Percentiles rank a stretch among this genome's conserved stretches.
Evolutionary conservation across 2,113 vertebrate genomes (phyloP).

Genomic region (Xenopus tropicalis): DNA sequence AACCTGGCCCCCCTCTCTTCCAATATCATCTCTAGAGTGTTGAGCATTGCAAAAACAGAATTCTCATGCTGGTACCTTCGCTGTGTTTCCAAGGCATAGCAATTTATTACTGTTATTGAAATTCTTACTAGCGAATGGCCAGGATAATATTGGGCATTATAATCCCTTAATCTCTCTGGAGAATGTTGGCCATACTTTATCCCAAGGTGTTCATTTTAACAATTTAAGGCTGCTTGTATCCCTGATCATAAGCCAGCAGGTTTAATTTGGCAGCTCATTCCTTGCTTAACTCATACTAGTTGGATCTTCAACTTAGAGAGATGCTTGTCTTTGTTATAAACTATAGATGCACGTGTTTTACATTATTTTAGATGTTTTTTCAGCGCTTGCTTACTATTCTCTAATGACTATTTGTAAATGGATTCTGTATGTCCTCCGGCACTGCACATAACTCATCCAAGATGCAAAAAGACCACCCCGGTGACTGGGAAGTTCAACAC

Average conservation of each 20-base stretch:
- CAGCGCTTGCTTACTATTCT: background rate
- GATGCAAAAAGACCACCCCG: slow-evolving; percentile 12
- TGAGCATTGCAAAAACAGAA: too few relatives aligned
- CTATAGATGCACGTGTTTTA: slow-evolving; percentile 11
- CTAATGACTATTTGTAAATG: slow-evolving; percentile 1
- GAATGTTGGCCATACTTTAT: slow-evolving; percentile 7
- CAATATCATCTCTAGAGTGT: too few relatives aligned
- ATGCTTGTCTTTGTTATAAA: background rate
- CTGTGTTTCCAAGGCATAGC: background rate
- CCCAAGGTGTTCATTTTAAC: slow-evolving; percentile 13
- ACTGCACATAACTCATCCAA: background rate
- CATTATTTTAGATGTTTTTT: background rate
- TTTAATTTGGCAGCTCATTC: slow-evolving; percentile 1
- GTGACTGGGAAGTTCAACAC: background rate
- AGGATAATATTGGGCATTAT: slow-evolving; percentile 4
- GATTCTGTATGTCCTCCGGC: background rate
- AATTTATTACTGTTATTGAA: background rate
- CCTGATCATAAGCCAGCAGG: slow-evolving; percentile 2
- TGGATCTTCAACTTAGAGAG: background rate
- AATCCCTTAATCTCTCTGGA: slow-evolving; percentile 30
- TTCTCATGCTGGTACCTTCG: background rate
- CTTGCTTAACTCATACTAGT: background rate
- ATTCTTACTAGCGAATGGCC: background rate
- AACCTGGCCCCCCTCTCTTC: too few relatives aligned
- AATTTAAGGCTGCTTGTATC: slow-evolving; percentile 3